Conservation (phyloP, 2,797 vertebrate species). For the Podargus strigoides region DNA sequence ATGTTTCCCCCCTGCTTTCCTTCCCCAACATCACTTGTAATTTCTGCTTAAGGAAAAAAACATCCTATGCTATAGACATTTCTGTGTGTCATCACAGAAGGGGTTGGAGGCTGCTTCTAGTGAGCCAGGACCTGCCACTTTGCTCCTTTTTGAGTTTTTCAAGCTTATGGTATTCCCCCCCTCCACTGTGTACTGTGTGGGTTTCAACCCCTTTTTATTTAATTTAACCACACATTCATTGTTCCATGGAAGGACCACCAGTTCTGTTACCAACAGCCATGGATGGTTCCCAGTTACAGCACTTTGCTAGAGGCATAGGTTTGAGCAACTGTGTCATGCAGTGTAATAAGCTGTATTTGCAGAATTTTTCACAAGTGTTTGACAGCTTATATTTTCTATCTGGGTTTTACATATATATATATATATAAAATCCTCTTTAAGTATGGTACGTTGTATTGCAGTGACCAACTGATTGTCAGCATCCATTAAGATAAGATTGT, state of each 20-base stretch:
- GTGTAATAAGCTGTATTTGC: neutral
- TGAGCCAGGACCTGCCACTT: neutral
- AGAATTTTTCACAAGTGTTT: neutral
- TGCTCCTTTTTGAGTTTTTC: neutral
- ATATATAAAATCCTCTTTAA: neutral
- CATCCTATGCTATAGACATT: neutral
- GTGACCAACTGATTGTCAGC: neutral
- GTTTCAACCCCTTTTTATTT: neutral
- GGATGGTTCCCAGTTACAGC: neutral
- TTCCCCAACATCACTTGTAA: neutral
- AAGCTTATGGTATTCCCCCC: too few species aligned
- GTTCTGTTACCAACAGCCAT: neutral
- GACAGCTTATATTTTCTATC: neutral
- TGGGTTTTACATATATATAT: too few species aligned
- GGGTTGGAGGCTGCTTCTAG: neutral
- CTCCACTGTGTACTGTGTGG: accelerated
- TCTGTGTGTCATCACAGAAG: neutral
- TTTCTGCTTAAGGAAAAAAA: neutral
- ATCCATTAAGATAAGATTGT: neutral
- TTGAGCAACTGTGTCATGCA: neutral
- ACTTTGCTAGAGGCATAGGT: neutral
- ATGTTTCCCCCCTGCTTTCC: neutral
- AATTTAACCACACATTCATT: neutral
- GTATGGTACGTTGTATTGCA: neutral
- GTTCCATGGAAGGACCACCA: neutral